These are phyloP conservation scores for Mus minutoides DNA, from an alignment of 2,797 vertebrate genomes.

Conservation along the genomic window DNA sequence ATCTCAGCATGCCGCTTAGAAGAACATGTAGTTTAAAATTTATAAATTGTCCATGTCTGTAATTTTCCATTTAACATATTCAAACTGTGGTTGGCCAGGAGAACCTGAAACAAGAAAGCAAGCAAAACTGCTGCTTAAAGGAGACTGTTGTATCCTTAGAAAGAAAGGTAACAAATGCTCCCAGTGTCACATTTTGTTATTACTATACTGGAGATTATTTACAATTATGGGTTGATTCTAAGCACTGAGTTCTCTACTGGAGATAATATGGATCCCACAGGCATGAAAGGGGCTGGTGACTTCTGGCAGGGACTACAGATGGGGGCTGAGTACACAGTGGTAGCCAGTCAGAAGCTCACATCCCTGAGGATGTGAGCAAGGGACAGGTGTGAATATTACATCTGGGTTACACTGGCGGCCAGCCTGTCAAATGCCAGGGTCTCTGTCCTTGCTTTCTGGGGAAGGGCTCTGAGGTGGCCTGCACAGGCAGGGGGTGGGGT, in stretches of 20 bases:
- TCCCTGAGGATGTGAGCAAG: background rate
- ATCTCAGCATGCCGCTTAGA: background rate
- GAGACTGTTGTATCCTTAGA: background rate
- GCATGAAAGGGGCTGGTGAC: background rate
- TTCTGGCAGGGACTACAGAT: background rate
- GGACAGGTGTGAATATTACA: background rate
- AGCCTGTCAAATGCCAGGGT: background rate
- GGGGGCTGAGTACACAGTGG: background rate
- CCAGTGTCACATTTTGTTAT: background rate
- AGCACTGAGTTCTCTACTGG: background rate
- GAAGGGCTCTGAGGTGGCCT: background rate
- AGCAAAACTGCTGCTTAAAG: background rate
- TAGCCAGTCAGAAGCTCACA: background rate
- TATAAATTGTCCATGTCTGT: background rate
- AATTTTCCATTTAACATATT: conserved; percentile 14
- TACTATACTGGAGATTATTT: background rate
- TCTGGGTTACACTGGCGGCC: background rate
- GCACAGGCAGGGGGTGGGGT: background rate
- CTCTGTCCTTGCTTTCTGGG: background rate
- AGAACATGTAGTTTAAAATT: background rate
- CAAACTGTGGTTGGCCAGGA: background rate
- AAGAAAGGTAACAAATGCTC: conserved; percentile 6
- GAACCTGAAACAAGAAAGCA: background rate
- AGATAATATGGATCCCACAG: background rate
- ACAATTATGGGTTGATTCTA: background rate